Base-by-base conservation (phyloP, 2,797 vertebrate genomes). In the Platalea minor region DNA sequence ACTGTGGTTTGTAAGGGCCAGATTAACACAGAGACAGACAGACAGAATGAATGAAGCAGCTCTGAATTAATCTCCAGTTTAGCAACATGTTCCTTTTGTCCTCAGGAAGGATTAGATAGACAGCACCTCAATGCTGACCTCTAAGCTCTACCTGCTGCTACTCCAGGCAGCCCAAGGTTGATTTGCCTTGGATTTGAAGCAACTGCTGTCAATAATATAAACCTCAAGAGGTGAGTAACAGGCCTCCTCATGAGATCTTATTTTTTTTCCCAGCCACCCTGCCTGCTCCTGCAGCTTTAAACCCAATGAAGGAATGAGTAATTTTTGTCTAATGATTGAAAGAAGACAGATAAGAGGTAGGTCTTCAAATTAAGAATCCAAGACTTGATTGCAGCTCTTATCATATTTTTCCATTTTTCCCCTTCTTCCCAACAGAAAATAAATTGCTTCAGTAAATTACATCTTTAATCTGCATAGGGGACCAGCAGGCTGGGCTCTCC, bases 401-500 rank as follows among this genome's bases (percentile, higher is more conserved):
- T 91, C 89, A 75, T 89, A 88, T 94, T 96, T 97, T 97, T 94
- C 82, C 92, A 91, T 93, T 97, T 89, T 33, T 12, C 6, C 51
- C 41, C 86, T 80, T 73, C 86, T 96, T 96, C 90, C 85, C 88
- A 93, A 93, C 74, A 93, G 95, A 96, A 97, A 97, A 95, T 96
- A 97, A 98, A 96, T 76, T 94, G 90, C 94, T 97, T 97, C 95
- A 84, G 91, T 95, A 94, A 97, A 98, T 98, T 95, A 87, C 75
- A 91, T 94, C 95, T 97, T 93, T 96, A 96, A 91, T 98, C 96
- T 96, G 92, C 94, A 95, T 95, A 75, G 83, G 88, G 75, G 78
- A 88, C 85, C 72, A 77, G 84, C 74, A 76, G 84, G 51, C 67
- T 57, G 81, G 51, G 64, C 73, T 97, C 74, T 93, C 43, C 65